Evolutionary conservation across 1,140 invertebrate species (phyloP).

Genomic region (Temnothorax curvispinosus): DNA sequence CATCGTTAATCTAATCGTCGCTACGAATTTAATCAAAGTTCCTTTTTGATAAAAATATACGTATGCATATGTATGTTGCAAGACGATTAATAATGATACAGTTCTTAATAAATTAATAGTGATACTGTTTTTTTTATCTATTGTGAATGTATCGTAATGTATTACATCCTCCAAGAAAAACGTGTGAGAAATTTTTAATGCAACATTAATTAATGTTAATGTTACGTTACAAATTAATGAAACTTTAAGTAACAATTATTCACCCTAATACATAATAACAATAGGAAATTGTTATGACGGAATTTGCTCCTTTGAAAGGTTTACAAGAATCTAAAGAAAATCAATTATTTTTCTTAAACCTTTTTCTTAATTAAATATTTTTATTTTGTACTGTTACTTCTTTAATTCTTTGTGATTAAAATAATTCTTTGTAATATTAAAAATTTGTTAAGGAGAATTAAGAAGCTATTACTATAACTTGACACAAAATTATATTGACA

Average conservation of each 20-base stretch:
- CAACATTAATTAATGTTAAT: not conserved
- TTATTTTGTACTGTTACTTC: no score
- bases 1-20: not conserved
- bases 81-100: not conserved
- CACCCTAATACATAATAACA: not conserved
- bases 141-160: not conserved
- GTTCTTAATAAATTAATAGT: not conserved
- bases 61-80: not conserved
- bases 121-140: not conserved
- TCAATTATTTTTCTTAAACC: no score
- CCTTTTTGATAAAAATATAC: not conserved
- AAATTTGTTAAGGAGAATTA: no score
- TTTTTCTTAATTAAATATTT: no score
- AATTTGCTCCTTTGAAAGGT: not conserved
- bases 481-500: no score
- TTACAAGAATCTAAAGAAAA: no score
- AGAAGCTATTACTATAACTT: no score
- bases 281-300: not conserved
- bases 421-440: no score
- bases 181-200: not conserved
- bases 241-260: constrained; percentile 11
- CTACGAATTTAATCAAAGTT: not conserved
- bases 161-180: not conserved
- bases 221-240: not conserved
- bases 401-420: no score